These are phyloP conservation scores for Chamaetylas fuelleborni DNA, from an alignment of 2,113 vertebrate species.

Conservation along the genomic window DNA sequence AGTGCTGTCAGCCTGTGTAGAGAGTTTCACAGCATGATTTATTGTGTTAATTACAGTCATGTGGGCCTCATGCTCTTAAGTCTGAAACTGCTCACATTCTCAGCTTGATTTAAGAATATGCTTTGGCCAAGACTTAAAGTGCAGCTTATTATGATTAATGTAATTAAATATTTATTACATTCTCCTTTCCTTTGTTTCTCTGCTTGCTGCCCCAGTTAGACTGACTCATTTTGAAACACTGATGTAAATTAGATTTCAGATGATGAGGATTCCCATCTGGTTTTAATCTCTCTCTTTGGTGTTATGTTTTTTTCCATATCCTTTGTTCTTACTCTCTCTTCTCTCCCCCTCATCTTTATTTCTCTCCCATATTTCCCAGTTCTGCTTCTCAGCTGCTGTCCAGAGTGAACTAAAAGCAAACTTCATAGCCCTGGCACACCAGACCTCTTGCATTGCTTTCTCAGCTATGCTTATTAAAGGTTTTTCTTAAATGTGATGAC, in stretches of 20 bases:
- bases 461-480: not conserved
- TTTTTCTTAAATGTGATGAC: not conserved
- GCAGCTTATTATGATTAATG: constrained; percentile 73
- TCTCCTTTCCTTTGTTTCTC: constrained; percentile 39
- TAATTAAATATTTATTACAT: constrained; percentile 73
- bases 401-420: not conserved
- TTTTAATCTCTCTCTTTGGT: constrained; percentile 36
- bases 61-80: constrained; percentile 66
- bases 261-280: constrained; percentile 49
- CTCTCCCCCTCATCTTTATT: not conserved
- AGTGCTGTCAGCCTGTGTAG: constrained; percentile 56
- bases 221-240: constrained; percentile 51
- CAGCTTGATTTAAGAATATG: constrained; percentile 77
- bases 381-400: not conserved
- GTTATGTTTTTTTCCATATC: constrained; percentile 4
- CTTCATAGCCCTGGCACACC: not conserved
- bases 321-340: constrained; percentile 18
- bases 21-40: constrained; percentile 72
- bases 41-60: constrained; percentile 78
- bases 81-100: constrained; percentile 67
- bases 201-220: constrained; percentile 35
- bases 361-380: not conserved
- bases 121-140: constrained; percentile 65
- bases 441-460: not conserved
- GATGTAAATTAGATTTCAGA: constrained; percentile 62